Evolutionary conservation across 2,888 invertebrate genomes (phyloP), one percentile per base, ranked within the genome.

Genomic region (Cephus pygmeus): DNA sequence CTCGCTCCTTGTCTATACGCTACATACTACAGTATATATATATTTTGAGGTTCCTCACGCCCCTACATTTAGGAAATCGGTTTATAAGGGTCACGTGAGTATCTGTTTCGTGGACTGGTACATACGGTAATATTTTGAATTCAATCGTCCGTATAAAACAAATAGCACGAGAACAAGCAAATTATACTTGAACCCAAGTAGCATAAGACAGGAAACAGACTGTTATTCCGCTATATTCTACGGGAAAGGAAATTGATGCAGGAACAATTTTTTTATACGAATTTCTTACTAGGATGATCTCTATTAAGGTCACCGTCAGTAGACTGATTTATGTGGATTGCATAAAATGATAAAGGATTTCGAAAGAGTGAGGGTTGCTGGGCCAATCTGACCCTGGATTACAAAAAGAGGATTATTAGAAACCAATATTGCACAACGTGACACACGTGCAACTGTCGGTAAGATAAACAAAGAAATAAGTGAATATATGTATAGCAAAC

Each of bases 31-130:
- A 3, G 12, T 35, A 11, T 35, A 35, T 12, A 3, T 12, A 35
- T 35, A 11, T 12, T 12, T 35, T 56, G 2, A 56, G 56, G 23
- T 40, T 74, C 36, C 35, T 12, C n/a, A 34, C 74, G 31, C 73
- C 73, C 71, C 73, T 71, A 76, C 79, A 79, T 79, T 79, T 76
- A 74, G 79, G 73, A 74, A 79, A 79, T 79, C 76, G 76, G 76
- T 79, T 77, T 74, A 76, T 78, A 78, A 78, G 74, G 35, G 12
- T 15, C 73, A 34, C 35, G 74, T 73, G 71, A 76, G 69, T 79
- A 56, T 35, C 79, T 73, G 71, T 34, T 31, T 23, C 31, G 30
- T 34, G 71, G 4, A 9, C 9, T 56, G 23, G 71, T 12, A 71
- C 31, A 34, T 11, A 34, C 12, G 71, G 33, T 23, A 12, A 71